Evolutionary conservation across 92 coral and sea anemone species (phyloP).

Genomic region (Montipora capitata): DNA sequence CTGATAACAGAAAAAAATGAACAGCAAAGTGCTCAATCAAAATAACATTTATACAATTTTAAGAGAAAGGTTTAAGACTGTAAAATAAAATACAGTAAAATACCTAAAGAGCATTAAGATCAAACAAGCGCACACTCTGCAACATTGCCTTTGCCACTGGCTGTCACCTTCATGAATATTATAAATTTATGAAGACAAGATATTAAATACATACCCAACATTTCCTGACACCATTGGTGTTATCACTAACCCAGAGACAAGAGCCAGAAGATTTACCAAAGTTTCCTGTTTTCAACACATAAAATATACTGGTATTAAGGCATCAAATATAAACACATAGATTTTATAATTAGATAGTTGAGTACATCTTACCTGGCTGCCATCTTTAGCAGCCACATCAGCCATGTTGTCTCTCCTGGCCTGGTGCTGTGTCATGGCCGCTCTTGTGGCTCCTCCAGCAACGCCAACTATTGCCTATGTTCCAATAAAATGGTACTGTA

Average conservation of each 20-base stretch:
- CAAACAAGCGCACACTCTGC: too few relatives aligned
- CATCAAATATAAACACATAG: too few relatives aligned
- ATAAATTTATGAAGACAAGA: not conserved
- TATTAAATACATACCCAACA: slow-evolving; percentile 64
- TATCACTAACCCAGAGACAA: slow-evolving; percentile 91
- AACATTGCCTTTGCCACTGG: too few relatives aligned
- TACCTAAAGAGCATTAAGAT: too few relatives aligned
- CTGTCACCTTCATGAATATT: too few relatives aligned
- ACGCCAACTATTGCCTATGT: slow-evolving; percentile 96
- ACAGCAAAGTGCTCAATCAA: not conserved
- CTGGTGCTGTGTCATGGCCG: slow-evolving; percentile 99
- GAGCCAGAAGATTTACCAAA: slow-evolving; percentile 93
- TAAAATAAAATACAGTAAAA: too few relatives aligned
- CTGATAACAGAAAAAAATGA: slow-evolving; percentile 43
- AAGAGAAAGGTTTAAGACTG: too few relatives aligned
- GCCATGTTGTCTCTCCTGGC: slow-evolving; percentile 99
- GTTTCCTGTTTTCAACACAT: slow-evolving; percentile 77
- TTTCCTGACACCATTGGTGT: slow-evolving; percentile 95
- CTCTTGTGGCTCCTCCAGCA: slow-evolving; percentile 98
- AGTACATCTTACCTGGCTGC: slow-evolving; percentile 87
- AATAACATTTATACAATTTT: too few relatives aligned
- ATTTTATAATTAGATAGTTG: too few relatives aligned
- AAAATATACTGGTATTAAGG: too few relatives aligned
- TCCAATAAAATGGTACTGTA: not conserved
- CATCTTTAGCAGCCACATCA: slow-evolving; percentile 99